Evolutionary conservation across 92 coral and sea anemone genomes (phyloP), one percentile per base, ranked within the genome.

Genomic region (Actinostola sp.): DNA sequence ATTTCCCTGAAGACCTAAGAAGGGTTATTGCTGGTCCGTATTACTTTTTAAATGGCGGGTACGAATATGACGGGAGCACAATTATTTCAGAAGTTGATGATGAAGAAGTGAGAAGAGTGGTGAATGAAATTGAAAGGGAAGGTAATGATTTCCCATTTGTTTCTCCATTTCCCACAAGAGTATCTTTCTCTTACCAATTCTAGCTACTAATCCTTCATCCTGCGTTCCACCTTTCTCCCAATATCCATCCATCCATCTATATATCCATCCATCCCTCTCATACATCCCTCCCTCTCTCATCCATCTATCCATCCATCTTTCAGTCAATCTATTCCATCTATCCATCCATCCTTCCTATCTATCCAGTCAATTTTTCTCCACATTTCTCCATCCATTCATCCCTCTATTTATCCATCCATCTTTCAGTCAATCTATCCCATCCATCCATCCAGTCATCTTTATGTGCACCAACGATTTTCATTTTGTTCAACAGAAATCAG

Each of bases 11-110:
- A 8, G 98, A 94, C 51, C 77, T 94, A 53, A 77, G 72, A 59
- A 70, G 62, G 3, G 86, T 82, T 5, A 64, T 94, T 14, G 71
- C 73, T 56, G 95, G 92, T 43, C 85, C 78, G 19, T 72, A 82
- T 66, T 81, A 79, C 73, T 91, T 85, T 44, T 76, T 94, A 31
- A 83, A 83, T 78, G 98, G 98, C 16, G 98, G 98, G 3, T 91
- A 76, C 56, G 89, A 94, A 63, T 94, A 71, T 66, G 84, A 86
- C 70, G 90, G 94, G 20, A 46, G 67, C 31, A 52, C 65, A 8
- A 54, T 72, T 15, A 88, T 93, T 11, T 71, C 82, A 36, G 62
- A 75, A 26, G 78, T 94, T 34, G 85, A 86, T 63, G 72, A 61
- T 33, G 84, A 86, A 14, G 97, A 94, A 67, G 93, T 94, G 23